A percentile compares a stretch with the other conserved stretches of the same genome.
These are phyloP conservation scores for Trachythela sp. DNA, from an alignment of 64 coral and sea anemone species.

Conservation along the genomic window DNA sequence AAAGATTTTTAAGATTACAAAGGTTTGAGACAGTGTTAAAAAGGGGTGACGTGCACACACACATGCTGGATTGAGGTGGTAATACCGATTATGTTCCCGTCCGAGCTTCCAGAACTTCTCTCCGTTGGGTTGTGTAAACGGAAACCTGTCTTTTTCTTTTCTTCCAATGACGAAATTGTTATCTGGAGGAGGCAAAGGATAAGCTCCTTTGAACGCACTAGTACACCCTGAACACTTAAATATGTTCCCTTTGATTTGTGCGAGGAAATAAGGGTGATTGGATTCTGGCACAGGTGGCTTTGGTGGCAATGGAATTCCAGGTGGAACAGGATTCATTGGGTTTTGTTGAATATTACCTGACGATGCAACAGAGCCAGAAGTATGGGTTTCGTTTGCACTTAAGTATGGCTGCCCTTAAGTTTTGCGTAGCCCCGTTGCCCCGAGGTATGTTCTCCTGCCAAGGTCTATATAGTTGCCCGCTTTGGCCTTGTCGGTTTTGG, in stretches of 20 bases:
- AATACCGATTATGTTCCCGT: not conserved
- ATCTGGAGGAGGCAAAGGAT: not conserved
- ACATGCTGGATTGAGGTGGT: not conserved
- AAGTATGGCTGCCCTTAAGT: not conserved
- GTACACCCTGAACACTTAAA: not conserved
- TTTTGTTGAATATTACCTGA: not conserved
- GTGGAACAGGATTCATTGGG: not conserved
- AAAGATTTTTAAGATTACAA: no score
- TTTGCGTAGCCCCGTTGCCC: not conserved
- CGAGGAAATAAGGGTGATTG: not conserved
- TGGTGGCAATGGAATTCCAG: not conserved
- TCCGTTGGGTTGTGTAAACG: not conserved
- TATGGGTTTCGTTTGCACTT: not conserved
- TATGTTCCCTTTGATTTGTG: not conserved
- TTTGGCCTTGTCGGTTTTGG: not conserved
- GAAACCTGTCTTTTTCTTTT: not conserved
- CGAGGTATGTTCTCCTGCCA: not conserved
- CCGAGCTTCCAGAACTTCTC: no score
- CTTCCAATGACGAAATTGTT: not conserved
- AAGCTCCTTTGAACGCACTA: not conserved
- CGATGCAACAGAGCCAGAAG: not conserved
- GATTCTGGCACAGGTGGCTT: not conserved
- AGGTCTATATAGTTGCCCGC: not conserved
- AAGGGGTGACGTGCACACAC: not conserved
- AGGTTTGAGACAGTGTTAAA: not conserved